phyloP scores from a whole-genome alignment of 2,797 vertebrate genomes.

The Anniella stebbinsi region DNA sequence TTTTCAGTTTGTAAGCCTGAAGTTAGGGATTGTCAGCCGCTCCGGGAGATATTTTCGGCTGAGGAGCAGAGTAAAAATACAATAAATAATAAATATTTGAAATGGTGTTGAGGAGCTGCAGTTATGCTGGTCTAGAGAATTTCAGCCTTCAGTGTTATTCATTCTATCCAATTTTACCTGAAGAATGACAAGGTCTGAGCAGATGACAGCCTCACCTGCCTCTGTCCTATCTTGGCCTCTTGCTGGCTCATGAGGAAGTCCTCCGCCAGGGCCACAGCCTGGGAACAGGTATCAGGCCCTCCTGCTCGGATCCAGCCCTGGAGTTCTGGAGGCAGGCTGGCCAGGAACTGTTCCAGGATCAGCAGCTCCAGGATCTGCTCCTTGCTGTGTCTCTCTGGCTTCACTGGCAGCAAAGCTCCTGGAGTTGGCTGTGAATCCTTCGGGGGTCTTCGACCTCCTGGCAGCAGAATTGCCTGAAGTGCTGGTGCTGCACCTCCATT shows the following conservation, averaged over 20 bases:
- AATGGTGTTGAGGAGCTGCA: too few species aligned
- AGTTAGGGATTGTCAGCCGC: too few species aligned
- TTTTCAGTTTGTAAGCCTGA: too few species aligned
- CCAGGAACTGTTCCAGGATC: neutral
- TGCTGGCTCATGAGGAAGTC: neutral
- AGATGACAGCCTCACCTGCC: conserved; percentile 5
- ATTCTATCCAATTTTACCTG: too few species aligned
- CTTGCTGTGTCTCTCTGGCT: neutral
- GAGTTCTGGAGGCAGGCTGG: too few species aligned
- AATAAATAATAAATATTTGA: too few species aligned
- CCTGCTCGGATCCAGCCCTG: neutral
- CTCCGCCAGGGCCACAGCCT: neutral
- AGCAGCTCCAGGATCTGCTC: neutral
- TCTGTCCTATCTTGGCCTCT: too few species aligned
- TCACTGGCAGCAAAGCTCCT: conserved; percentile 26
- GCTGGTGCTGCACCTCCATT: neutral
- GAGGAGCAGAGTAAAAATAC: too few species aligned
- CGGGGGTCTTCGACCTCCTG: conserved; percentile 10
- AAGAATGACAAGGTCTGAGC: too few species aligned
- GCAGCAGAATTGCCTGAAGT: neutral
- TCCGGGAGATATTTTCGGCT: too few species aligned
- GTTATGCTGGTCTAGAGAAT: too few species aligned
- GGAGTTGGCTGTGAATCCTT: conserved; percentile 31
- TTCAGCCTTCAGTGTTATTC: too few species aligned
- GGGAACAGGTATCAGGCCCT: neutral